Base-by-base conservation (phyloP, 1,140 invertebrate species). In the Apis cerana region DNA sequence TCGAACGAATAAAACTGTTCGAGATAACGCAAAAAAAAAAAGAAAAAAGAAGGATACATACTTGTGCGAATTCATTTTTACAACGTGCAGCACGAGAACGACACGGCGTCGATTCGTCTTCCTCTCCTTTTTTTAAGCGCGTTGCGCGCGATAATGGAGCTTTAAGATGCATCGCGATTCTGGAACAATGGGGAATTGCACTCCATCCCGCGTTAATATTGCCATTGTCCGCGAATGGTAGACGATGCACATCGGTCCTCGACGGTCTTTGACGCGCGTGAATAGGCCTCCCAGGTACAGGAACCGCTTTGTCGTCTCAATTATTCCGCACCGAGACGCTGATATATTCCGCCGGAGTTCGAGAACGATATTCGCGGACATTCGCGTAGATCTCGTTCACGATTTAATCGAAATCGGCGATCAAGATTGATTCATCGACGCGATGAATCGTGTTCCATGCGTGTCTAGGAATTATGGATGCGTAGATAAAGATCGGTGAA, bases 301-400 rank as follows among this genome's bases (percentile, higher is more conserved):
- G 83, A 90, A 89, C 82, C 83, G 85, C 85, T 89, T 90, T 91
- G 87, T 89, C 85, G 80, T 78, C 80, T 86, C 85, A 89, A 91
- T 90, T 91, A 91, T 86, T 88, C 83, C 81, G 80, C 86, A 81
- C 85, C 48, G 59, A 69, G 48, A 11, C 71, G 62, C 78, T 79
- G 54, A 74, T 77, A 82, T 62, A 68, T 72, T 43, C 76, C 33
- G 21, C 71, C 19, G 54, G 61, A 54, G 64, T 0, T 43, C 33
- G 64, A 58, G n/a, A 64, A 58, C 68, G 62, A 12, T 23, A 61
- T 33, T 33, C 27, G 62, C 17, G 27, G 9, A 11, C 19, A 12
- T 19, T 21, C 19, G 21, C 52, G 19, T 48, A 12, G 13, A 0
- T 13, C 0, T n/a, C 59, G 48, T 43, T 21, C 23, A 15, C 33